These are phyloP conservation scores for Holothuria scabra DNA, from an alignment of 53 echinoderm and acorn worm species.

Conservation along the genomic window DNA sequence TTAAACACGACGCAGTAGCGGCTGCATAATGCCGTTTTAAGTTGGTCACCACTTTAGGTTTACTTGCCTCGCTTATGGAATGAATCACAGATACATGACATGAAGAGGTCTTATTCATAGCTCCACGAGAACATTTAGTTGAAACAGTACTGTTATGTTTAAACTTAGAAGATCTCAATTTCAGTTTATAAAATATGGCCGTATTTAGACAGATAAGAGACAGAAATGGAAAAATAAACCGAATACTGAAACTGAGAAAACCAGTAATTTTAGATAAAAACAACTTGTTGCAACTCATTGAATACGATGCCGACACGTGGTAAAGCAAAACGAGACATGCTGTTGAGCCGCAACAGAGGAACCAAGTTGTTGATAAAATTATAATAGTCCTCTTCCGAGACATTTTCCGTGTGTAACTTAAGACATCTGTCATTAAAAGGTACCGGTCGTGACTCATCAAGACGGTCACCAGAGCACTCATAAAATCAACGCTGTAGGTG, in stretches of 20 bases:
- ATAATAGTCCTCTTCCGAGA: background rate
- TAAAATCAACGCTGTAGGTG: background rate
- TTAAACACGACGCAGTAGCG: no score
- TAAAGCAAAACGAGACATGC: background rate
- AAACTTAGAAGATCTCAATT: background rate
- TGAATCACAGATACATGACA: no score
- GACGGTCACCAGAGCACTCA: background rate
- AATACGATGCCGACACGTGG: background rate
- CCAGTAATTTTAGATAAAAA: background rate
- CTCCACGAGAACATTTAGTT: no score
- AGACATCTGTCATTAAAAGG: background rate
- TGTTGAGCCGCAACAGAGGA: background rate
- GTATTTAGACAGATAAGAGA: background rate
- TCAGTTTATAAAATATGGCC: background rate
- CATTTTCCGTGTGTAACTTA: background rate
- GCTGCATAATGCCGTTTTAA: no score
- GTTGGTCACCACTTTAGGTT: no score
- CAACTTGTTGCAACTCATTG: background rate
- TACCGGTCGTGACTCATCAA: constrained; percentile 23
- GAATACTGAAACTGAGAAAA: background rate
- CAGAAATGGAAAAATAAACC: background rate
- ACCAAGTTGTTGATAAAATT: background rate
- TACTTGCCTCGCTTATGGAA: no score
- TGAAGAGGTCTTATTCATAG: no score
- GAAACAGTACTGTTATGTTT: background rate